Conservation (phyloP, 2,888 invertebrate species). For the Dromius quadrimaculatus region DNA sequence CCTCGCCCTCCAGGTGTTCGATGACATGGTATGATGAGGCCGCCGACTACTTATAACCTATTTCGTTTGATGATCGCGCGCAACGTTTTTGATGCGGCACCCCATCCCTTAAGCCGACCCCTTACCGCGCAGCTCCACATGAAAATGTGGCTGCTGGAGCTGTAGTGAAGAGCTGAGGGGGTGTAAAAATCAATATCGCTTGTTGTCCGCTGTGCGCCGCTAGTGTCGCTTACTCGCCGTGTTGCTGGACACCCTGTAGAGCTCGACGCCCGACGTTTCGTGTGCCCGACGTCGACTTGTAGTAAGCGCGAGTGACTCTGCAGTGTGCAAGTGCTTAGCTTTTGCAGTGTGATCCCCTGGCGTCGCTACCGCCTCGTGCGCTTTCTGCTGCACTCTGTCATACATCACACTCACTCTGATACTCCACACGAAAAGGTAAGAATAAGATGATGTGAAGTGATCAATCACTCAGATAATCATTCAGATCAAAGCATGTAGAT, state of each 20-base stretch:
- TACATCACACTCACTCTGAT: neutral
- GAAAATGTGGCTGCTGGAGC: neutral
- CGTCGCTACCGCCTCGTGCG: neutral
- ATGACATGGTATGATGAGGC: conserved; percentile 1
- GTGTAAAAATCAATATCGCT: conserved; percentile 32
- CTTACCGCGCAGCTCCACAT: neutral
- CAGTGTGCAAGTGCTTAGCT: conserved; percentile 45
- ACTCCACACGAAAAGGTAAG: neutral
- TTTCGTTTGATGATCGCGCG: conserved; percentile 58
- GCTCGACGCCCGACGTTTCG: neutral
- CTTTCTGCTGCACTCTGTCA: neutral
- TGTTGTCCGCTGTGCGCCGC: conserved; percentile 6
- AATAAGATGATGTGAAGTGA: too few species aligned
- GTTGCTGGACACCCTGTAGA: conserved; percentile 40
- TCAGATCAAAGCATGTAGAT: too few species aligned
- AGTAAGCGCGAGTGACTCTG: conserved; percentile 31
- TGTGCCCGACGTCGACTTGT: conserved; percentile 8
- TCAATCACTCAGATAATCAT: too few species aligned
- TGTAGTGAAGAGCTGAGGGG: neutral
- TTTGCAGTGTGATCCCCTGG: conserved; percentile 35
- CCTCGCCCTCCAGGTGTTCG: conserved; percentile 6
- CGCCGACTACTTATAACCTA: conserved; percentile 55
- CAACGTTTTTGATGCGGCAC: conserved; percentile 58
- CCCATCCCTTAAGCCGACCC: conserved; percentile 48
- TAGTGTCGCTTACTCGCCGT: conserved; percentile 21